Percentiles rank a stretch among this genome's conserved stretches.
These are phyloP conservation scores for Diaphora mendica DNA, from an alignment of 2,888 invertebrate species.

Conservation along the genomic window DNA sequence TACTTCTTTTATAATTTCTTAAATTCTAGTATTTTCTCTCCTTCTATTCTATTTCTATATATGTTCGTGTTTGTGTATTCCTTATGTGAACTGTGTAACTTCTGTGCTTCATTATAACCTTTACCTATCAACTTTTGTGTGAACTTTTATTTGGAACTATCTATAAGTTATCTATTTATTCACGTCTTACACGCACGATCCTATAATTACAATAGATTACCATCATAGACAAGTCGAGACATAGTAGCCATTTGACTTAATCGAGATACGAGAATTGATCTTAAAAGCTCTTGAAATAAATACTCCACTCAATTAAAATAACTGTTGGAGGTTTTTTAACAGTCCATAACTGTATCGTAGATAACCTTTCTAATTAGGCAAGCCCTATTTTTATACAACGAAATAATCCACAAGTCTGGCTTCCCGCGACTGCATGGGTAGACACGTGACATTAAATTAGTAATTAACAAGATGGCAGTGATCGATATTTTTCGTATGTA, in stretches of 20 bases:
- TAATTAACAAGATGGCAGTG: background rate
- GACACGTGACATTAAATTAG: slow-evolving; percentile 41
- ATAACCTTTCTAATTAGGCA: background rate
- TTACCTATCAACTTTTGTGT: too few species aligned
- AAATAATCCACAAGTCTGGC: background rate
- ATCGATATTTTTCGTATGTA: background rate
- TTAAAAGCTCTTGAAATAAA: background rate
- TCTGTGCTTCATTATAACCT: too few species aligned
- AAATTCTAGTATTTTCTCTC: too few species aligned
- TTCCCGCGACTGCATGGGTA: slow-evolving; percentile 26
- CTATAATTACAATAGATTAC: too few species aligned
- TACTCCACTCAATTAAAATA: background rate
- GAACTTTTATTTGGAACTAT: too few species aligned
- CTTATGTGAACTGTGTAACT: too few species aligned
- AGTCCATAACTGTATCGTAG: background rate
- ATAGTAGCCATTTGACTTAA: background rate
- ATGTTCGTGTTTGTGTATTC: too few species aligned
- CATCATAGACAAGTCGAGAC: background rate
- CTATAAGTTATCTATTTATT: too few species aligned
- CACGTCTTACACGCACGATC: too few species aligned
- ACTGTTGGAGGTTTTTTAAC: background rate
- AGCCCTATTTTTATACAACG: background rate
- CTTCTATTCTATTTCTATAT: too few species aligned
- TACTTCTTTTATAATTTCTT: too few species aligned
- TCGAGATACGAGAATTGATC: background rate